Base-by-base conservation (phyloP, 1,140 invertebrate genomes). In the Agraylea sexmaculata region DNA sequence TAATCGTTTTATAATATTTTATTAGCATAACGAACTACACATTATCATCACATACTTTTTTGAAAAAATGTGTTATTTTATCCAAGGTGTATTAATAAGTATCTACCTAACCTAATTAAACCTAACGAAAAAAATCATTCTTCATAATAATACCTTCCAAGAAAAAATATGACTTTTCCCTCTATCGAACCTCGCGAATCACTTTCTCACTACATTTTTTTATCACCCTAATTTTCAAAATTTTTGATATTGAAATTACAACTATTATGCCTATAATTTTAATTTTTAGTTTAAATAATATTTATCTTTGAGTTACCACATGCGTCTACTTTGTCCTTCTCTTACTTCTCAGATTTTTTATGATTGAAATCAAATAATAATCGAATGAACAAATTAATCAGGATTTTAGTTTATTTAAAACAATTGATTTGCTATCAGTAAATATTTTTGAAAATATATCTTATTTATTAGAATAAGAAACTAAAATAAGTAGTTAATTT, bases 171-270 rank as follows among this genome's bases (percentile, higher is more conserved):
- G 61, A 0, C 66, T 77, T 77, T 65, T 64, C 72, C 16, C 64
- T 68, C 39, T 66, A 68, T 63, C 65, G 55, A 32, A 64, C 55
- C 6, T 51, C 63, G 11, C 69, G 69, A 19, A 43, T 70, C 43
- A 69, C 71, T 11, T 77, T 76, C 54, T 71, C 68, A 6, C 35
- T 73, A 43, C 70, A 70, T 58, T 77, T 75, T 62, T 57, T 73
- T 60, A 74, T 77, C 56, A 60, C 65, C 13, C 60, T 74, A 55
- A 69, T 77, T 66, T 77, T 76, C 61, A 64, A 75, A 66, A 73
- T 75, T 66, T 76, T 76, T 68, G 70, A 74, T 68, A 58, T 75
- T 43, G 73, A 75, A 70, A 70, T 75, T 60, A 56, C 64, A 16
- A 47, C 75, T 54, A 55, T 75, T 49, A 47, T 75, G 11, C 70